These are phyloP conservation scores for Mesocricetus auratus DNA, from an alignment of 2,113 vertebrate species.

Conservation along the genomic window DNA sequence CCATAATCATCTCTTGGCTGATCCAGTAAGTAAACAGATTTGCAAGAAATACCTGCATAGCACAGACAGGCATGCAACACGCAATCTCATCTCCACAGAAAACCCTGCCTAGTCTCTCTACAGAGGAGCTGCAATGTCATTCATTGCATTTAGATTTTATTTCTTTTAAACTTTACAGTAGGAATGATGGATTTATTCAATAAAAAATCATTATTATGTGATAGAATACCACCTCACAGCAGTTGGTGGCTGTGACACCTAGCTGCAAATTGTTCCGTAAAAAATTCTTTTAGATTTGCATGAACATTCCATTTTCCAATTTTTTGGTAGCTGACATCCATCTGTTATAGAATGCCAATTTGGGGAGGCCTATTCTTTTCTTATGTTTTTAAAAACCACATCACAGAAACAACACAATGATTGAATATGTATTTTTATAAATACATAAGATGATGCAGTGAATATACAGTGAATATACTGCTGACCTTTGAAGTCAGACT, in stretches of 20 bases:
- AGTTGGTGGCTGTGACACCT: neutral
- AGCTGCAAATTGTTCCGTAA: neutral
- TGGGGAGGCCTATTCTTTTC: neutral
- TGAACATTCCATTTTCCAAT: neutral
- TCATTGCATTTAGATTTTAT: neutral
- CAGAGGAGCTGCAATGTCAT: neutral
- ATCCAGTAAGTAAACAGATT: neutral
- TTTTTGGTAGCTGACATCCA: neutral
- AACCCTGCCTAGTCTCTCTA: neutral
- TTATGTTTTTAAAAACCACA: neutral
- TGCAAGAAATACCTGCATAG: neutral
- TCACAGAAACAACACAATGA: neutral
- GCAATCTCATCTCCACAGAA: neutral
- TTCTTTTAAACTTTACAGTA: neutral
- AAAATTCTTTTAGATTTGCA: neutral
- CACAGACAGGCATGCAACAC: neutral
- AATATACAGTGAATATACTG: neutral
- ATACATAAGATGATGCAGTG: neutral
- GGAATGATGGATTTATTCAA: slow-evolving; percentile 13
- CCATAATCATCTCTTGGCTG: neutral
- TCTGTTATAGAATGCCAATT: neutral
- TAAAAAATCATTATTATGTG: neutral
- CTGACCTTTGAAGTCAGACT: neutral
- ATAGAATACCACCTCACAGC: neutral
- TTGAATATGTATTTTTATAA: neutral